Base-by-base conservation (phyloP, 2,888 invertebrate genomes). In the Pterostichus madidus region DNA sequence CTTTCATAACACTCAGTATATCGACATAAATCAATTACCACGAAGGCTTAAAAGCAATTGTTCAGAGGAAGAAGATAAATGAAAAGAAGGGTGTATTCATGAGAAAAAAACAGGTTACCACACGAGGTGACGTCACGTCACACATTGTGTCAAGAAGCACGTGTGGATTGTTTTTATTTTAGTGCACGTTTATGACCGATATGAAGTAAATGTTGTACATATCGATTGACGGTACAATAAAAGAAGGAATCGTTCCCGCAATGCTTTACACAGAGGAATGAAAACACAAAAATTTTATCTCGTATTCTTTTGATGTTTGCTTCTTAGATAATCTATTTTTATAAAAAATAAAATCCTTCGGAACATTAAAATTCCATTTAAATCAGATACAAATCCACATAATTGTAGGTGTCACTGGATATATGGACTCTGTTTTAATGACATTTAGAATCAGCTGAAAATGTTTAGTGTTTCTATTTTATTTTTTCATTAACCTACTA, bases 21-120 rank as follows among this genome's bases (percentile, higher is more conserved):
- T 46, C 68, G 68, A 17, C 68, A 71, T 44, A 71, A 71, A 71
- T 71, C 68, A 71, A 71, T 71, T 71, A 71, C 15, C 68, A 17
- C 13, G 68, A 71, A 71, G 68, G n/a, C n/a, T n/a, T n/a, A n/a
- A n/a, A n/a, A n/a, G n/a, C n/a, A 71, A 71, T 71, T 71, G 68
- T 71, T 71, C 32, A 31, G 6, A 44, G 39, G 24, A 13, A 35
- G 44, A 71, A 71, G 68, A 71, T 71, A 71, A 24, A 71, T 71
- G 39, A 71, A 71, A 71, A 71, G 59, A 31, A 44, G 68, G 68
- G 68, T 64, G 64, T 13, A 64, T 17, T 59, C 7, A 7, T 13
- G 64, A 39, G 35, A 64, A 64, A 39, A 32, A 64, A 35, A 64
- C 64, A 64, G 32, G 13, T 32, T 31, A 59, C 59, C 31, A 24